phyloP scores from a whole-genome alignment of 1,140 invertebrate species.

The Lepidurus apus region DNA sequence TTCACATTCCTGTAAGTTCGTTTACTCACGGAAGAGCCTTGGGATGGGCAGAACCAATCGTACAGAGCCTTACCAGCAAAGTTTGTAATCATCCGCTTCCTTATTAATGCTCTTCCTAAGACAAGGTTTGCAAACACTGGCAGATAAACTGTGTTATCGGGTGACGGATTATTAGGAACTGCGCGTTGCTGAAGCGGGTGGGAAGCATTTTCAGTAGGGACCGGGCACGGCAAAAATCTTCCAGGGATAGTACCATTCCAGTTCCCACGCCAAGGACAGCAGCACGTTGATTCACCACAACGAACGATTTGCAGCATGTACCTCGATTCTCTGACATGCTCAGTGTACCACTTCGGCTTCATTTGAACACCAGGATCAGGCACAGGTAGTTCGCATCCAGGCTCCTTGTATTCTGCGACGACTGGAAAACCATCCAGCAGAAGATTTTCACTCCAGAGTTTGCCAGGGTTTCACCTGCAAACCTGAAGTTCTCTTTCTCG shows the following conservation, averaged over 20 bases:
- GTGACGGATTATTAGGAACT: too few species aligned
- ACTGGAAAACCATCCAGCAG: slow-evolving; percentile 39
- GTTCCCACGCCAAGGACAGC: slow-evolving; percentile 7
- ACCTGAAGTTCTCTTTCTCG: slow-evolving; percentile 42
- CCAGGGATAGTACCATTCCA: slow-evolving; percentile 21
- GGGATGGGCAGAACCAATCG: too few species aligned
- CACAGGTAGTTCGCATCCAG: slow-evolving; percentile 24
- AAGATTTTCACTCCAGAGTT: slow-evolving; percentile 39
- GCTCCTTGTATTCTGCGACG: slow-evolving; percentile 36
- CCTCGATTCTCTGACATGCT: slow-evolving; percentile 36
- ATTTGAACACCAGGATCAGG: slow-evolving; percentile 15
- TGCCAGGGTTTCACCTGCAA: slow-evolving; percentile 41
- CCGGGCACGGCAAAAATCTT: slow-evolving; percentile 14
- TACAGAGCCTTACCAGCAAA: too few species aligned
- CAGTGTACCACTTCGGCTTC: slow-evolving; percentile 32
- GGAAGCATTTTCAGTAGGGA: not conserved
- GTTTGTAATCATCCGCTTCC: too few species aligned
- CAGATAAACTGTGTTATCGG: too few species aligned
- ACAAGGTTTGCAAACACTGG: too few species aligned
- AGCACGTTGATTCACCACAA: slow-evolving; percentile 19
- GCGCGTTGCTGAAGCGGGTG: not conserved
- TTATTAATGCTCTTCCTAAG: too few species aligned
- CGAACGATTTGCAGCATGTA: slow-evolving; percentile 36
- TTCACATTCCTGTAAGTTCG: too few species aligned
- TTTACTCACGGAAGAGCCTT: too few species aligned